Conservation (phyloP, 1,140 invertebrate species). For the Drusus annulatus region DNA sequence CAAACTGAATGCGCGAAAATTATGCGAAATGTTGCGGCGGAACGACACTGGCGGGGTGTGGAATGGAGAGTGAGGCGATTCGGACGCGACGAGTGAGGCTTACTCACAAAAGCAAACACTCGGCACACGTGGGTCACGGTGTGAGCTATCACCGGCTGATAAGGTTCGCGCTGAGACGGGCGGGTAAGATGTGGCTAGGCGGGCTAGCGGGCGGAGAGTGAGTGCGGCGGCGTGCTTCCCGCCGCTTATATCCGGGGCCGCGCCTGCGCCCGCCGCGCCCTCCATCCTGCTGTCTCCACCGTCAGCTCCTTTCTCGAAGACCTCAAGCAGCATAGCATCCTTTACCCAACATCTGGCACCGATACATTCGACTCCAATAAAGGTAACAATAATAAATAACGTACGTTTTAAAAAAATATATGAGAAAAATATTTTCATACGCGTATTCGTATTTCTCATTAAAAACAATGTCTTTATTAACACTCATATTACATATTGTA, state of each 20-base stretch:
- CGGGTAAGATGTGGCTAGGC: conserved; percentile 18
- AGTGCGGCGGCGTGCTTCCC: conserved; percentile 28
- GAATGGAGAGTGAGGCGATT: background rate
- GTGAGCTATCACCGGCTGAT: conserved; percentile 28
- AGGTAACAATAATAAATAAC: no score
- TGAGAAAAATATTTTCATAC: no score
- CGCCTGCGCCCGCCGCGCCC: conserved; percentile 47
- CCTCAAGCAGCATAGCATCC: no score
- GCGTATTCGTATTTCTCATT: no score
- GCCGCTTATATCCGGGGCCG: conserved; percentile 16
- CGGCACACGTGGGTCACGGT: conserved; percentile 53
- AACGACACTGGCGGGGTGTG: background rate
- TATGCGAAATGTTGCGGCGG: background rate
- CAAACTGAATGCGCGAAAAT: background rate
- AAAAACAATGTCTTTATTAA: no score
- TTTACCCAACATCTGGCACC: no score
- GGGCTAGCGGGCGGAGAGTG: conserved; percentile 8
- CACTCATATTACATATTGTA: no score
- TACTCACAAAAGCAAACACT: conserved; percentile 52
- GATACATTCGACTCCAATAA: no score
- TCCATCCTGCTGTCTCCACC: background rate
- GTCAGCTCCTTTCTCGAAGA: no score
- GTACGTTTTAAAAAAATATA: no score
- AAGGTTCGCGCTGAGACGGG: conserved; percentile 2
- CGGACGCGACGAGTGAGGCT: background rate